phyloP scores from a whole-genome alignment of 2,888 invertebrate species.

The Ecliptopera silaceata region DNA sequence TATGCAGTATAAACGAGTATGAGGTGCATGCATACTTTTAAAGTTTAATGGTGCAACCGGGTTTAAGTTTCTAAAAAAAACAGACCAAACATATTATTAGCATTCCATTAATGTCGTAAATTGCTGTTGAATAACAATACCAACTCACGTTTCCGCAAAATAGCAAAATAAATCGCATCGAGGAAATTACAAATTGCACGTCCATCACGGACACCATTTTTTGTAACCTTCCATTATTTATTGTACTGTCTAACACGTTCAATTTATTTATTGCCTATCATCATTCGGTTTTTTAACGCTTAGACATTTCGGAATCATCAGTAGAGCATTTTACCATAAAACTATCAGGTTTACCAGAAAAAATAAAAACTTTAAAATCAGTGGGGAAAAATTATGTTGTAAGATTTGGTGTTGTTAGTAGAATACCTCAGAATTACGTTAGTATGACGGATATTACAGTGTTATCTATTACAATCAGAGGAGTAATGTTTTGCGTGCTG shows the following conservation, averaged over 20 bases:
- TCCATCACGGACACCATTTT: constrained; percentile 14
- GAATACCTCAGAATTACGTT: constrained; percentile 16
- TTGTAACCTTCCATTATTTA: constrained; percentile 3
- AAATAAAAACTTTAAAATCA: neutral
- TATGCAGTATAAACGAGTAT: too few relatives aligned
- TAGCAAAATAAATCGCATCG: constrained; percentile 14
- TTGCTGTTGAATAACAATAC: constrained; percentile 30
- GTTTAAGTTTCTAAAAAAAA: neutral
- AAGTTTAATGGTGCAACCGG: too few relatives aligned
- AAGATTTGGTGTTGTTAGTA: too few relatives aligned
- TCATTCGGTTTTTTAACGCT: neutral
- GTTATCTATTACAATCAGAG: constrained; percentile 37
- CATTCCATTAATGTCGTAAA: constrained; percentile 4
- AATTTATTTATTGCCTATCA: neutral
- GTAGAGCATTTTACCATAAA: too few relatives aligned
- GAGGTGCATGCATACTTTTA: too few relatives aligned
- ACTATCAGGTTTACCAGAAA: too few relatives aligned
- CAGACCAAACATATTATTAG: neutral
- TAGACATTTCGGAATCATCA: neutral
- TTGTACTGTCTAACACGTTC: constrained; percentile 1
- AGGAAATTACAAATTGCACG: constrained; percentile 20
- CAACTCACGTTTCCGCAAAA: constrained; percentile 25
- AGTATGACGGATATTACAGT: constrained; percentile 31
- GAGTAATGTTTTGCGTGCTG: constrained; percentile 51
- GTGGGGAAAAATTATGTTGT: neutral